A percentile compares a stretch with the other conserved stretches of the same genome.
Conservation (phyloP, 2,888 invertebrate genomes). For the Eupithecia inturbata region DNA sequence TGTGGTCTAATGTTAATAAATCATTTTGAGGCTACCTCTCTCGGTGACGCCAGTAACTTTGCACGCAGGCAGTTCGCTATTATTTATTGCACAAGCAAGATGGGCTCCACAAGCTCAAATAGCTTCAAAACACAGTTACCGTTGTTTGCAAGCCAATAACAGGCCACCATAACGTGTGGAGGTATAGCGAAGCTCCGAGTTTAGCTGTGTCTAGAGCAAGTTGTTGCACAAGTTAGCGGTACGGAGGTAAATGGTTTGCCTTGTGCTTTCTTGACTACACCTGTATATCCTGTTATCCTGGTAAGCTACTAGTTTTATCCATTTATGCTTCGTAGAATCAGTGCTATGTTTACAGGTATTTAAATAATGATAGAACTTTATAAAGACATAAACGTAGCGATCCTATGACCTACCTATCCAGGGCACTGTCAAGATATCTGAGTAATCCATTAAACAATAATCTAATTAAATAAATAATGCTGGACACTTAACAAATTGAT, state of each 20-base stretch:
- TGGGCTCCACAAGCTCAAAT: constrained; percentile 29
- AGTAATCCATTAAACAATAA: background rate
- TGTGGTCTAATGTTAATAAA: background rate
- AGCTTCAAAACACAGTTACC: constrained; percentile 36
- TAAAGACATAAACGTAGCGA: background rate
- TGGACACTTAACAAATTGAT: too few relatives aligned
- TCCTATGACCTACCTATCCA: background rate
- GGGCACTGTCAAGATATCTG: background rate
- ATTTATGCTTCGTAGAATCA: background rate
- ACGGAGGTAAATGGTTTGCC: constrained; percentile 20
- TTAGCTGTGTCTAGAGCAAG: constrained; percentile 36
- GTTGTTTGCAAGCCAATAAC: constrained; percentile 39
- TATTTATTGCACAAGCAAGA: constrained; percentile 14
- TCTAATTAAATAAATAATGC: too few relatives aligned
- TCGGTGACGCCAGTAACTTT: background rate
- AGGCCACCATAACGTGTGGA: constrained; percentile 37
- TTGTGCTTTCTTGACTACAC: constrained; percentile 19
- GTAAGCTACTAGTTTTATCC: constrained; percentile 12
- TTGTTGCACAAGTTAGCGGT: constrained; percentile 22
- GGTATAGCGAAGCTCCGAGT: constrained; percentile 29
- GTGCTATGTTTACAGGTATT: background rate
- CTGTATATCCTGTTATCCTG: constrained; percentile 18
- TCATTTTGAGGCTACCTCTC: background rate
- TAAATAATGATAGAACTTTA: background rate
- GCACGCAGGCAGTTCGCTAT: background rate